Conservation (phyloP, 2,888 invertebrate genomes). For the Acanthosepion pharaonis region DNA sequence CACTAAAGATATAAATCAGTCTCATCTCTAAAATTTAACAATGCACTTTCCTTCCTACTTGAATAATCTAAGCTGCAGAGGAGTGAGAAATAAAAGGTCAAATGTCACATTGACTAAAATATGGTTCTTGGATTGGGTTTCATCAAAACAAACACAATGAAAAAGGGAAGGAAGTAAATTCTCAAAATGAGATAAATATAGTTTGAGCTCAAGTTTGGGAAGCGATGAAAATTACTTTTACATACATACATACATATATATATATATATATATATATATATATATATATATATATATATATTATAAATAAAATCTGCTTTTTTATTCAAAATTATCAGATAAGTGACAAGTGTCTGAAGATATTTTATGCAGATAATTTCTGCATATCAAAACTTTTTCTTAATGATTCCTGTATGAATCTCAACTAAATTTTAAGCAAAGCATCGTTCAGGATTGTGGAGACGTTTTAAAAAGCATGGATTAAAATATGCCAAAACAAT, state of each 20-base stretch:
- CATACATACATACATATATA: neutral
- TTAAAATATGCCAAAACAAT: too few relatives aligned
- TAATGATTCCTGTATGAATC: too few relatives aligned
- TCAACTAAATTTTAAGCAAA: too few relatives aligned
- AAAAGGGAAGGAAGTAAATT: neutral
- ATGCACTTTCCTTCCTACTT: neutral
- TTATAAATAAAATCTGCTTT: too few relatives aligned
- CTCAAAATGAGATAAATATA: conserved; percentile 23
- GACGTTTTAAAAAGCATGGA: too few relatives aligned
- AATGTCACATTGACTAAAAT: conserved; percentile 18
- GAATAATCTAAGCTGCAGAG: neutral
- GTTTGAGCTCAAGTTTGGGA: neutral
- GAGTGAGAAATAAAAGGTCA: neutral
- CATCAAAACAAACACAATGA: neutral
- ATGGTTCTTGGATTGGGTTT: neutral
- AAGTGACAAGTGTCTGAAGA: too few relatives aligned
- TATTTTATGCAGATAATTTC: too few relatives aligned
- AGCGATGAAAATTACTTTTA: neutral
- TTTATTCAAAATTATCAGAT: neutral
- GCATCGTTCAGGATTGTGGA: too few relatives aligned
- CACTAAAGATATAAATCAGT: neutral
- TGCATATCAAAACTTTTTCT: too few relatives aligned
- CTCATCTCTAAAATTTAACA: neutral
- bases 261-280: too few relatives aligned
- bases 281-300: too few relatives aligned